Evolutionary conservation across 30 jellyfish, hydroid and myxozoan species (phyloP).

Genomic region (Chironex yamaguchii): DNA sequence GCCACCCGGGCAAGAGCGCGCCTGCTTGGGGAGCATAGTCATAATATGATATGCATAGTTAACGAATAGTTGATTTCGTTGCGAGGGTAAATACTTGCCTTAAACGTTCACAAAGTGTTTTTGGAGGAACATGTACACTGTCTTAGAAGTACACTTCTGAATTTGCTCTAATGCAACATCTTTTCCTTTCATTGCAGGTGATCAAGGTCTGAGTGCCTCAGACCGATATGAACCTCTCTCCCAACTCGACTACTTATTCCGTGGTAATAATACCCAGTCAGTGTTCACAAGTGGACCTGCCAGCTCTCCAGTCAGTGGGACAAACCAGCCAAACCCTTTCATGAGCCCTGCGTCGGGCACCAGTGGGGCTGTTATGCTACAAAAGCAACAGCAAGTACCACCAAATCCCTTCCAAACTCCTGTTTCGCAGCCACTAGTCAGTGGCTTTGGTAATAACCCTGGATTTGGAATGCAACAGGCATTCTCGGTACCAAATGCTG

Average conservation of each 20-base stretch:
- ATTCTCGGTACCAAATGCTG: background rate
- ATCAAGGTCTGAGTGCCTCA: conserved; percentile 1
- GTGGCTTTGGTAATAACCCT: conserved; percentile 3
- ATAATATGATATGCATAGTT: too few relatives aligned
- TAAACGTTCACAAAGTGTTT: too few relatives aligned
- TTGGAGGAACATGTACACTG: too few relatives aligned
- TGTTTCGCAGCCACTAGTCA: background rate
- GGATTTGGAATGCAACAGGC: background rate
- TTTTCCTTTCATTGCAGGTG: background rate
- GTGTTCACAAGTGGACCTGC: conserved; percentile 64
- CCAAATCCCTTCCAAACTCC: conserved; percentile 84
- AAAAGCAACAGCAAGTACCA: conserved; percentile 88
- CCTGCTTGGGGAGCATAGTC: too few relatives aligned
- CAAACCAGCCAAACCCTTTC: conserved; percentile 93
- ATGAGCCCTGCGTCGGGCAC: conserved; percentile 90
- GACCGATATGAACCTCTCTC: conserved; percentile 74
- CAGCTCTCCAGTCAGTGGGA: conserved; percentile 27
- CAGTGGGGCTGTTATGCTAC: conserved; percentile 81
- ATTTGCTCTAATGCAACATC: too few relatives aligned
- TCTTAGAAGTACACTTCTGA: too few relatives aligned
- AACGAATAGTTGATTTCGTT: too few relatives aligned
- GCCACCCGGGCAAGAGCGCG: too few relatives aligned
- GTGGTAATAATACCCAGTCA: conserved; percentile 76
- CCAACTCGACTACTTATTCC: conserved; percentile 79
- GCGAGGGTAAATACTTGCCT: too few relatives aligned